Percentiles rank a stretch among this genome's conserved stretches.
These are phyloP conservation scores for Apis cerana DNA, from an alignment of 1,140 invertebrate genomes.

Conservation along the genomic window DNA sequence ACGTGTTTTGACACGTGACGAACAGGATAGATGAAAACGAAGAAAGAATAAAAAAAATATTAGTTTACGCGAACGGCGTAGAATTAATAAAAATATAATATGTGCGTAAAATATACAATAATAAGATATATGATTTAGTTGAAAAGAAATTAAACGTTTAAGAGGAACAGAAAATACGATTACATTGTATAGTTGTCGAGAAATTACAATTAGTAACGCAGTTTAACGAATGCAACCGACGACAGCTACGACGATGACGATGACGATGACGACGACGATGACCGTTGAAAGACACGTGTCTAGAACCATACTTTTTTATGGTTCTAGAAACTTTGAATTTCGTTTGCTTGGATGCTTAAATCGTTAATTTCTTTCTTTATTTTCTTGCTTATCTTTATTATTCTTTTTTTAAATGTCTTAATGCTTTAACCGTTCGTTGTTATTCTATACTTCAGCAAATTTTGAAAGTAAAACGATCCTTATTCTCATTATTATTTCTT, in stretches of 20 bases:
- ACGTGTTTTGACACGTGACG: slow-evolving; percentile 69
- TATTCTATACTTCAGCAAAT: not conserved
- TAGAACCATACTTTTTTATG: not conserved
- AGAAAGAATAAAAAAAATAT: slow-evolving; percentile 35
- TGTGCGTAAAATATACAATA: slow-evolving; percentile 21
- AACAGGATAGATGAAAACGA: slow-evolving; percentile 34
- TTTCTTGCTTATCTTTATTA: not conserved
- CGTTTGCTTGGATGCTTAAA: not conserved
- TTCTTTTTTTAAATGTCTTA: not conserved
- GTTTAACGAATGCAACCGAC: slow-evolving; percentile 1
- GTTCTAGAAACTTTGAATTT: not conserved
- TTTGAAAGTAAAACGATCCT: too few relatives aligned
- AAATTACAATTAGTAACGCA: slow-evolving; percentile 12
- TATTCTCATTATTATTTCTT: too few relatives aligned
- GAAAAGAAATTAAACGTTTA: slow-evolving; percentile 14
- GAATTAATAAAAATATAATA: slow-evolving; percentile 33
- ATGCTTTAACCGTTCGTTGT: not conserved
- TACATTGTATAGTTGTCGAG: not conserved
- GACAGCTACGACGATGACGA: not conserved
- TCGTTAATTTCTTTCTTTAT: not conserved
- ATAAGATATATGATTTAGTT: slow-evolving; percentile 29
- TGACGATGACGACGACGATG: too few relatives aligned
- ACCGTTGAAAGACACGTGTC: too few relatives aligned
- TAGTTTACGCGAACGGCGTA: slow-evolving; percentile 36
- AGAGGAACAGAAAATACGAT: not conserved